Conservation (phyloP, 2,797 vertebrate genomes). For the Coendou prehensilis region DNA sequence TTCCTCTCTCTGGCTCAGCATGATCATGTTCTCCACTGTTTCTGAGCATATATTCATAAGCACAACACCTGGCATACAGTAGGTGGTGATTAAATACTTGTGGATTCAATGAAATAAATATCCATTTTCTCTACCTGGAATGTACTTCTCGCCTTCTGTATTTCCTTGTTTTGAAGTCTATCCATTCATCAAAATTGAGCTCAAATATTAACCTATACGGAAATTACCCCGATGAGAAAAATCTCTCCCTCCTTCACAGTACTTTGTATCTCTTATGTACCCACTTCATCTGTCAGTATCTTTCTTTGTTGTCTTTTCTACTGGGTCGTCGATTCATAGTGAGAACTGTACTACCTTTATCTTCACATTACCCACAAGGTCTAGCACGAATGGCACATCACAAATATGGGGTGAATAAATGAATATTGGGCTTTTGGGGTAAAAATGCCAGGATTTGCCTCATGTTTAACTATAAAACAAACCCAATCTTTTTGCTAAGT, state of each 20-base stretch:
- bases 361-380: neutral
- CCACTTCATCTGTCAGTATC: neutral
- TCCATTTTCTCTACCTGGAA: neutral
- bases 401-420: neutral
- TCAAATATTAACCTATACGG: neutral
- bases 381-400: neutral
- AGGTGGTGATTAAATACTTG: slow-evolving; percentile 2
- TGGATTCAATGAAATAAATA: slow-evolving; percentile 6
- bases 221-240: slow-evolving; percentile 5
- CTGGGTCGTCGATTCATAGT: neutral
- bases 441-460: slow-evolving; percentile 15
- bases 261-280: neutral
- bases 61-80: neutral
- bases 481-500: neutral
- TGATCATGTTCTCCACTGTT: neutral
- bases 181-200: slow-evolving; percentile 16
- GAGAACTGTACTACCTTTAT: neutral
- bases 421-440: neutral
- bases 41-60: slow-evolving; percentile 44
- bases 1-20: neutral
- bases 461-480: slow-evolving; percentile 54
- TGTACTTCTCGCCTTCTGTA: neutral
- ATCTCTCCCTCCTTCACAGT: neutral
- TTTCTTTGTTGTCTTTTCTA: slow-evolving; percentile 33
- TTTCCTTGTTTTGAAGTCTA: slow-evolving; percentile 21